These are phyloP conservation scores for Pelodiscus sinensis DNA, from an alignment of 2,113 vertebrate genomes.

Conservation along the genomic window DNA sequence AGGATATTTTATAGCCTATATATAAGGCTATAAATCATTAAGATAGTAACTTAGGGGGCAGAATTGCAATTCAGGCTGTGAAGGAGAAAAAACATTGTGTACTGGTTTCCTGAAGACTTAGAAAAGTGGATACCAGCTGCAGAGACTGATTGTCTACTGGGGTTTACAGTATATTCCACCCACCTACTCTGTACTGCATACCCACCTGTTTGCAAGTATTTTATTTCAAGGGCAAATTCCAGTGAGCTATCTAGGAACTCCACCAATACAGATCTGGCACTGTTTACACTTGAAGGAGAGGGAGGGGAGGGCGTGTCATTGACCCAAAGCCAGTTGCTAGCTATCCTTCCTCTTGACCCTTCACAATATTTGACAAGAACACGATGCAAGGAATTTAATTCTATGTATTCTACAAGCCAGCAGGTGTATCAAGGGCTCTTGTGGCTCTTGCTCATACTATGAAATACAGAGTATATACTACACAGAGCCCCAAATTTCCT, in stretches of 20 bases:
- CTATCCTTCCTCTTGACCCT: neutral
- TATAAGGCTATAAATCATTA: neutral
- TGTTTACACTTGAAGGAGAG: neutral
- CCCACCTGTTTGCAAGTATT: neutral
- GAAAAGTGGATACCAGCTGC: neutral
- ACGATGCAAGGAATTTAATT: neutral
- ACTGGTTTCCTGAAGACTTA: neutral
- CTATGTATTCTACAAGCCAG: neutral
- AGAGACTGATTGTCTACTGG: slow-evolving; percentile 1
- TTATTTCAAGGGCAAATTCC: neutral
- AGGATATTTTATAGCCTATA: neutral
- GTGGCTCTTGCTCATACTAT: neutral
- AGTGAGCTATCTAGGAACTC: neutral
- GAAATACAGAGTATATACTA: neutral
- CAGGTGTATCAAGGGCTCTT: neutral
- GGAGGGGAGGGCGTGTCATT: neutral
- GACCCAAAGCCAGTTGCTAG: neutral
- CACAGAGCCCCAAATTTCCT: neutral
- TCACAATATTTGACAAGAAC: neutral
- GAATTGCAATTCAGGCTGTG: neutral
- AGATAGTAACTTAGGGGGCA: neutral
- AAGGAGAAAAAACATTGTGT: neutral
- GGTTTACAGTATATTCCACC: neutral
- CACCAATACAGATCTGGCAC: neutral
- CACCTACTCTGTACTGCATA: neutral